These are phyloP conservation scores for Chrysina gloriosa DNA, from an alignment of 2,888 invertebrate genomes.

Conservation along the genomic window DNA sequence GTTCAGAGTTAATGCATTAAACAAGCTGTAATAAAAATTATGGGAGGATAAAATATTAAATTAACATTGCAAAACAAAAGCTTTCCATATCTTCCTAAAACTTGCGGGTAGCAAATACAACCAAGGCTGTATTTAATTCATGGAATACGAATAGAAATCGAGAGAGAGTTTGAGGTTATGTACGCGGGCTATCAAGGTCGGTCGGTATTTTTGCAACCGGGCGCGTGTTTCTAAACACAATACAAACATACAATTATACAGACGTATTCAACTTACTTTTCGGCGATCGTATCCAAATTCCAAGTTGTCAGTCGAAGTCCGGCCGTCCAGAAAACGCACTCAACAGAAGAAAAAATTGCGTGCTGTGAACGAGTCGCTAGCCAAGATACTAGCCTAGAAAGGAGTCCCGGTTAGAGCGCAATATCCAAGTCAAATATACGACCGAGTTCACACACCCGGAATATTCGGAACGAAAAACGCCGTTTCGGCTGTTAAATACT, in stretches of 20 bases:
- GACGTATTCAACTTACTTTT: conserved; percentile 52
- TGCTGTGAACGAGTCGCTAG: conserved; percentile 52
- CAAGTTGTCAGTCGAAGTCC: conserved; percentile 52
- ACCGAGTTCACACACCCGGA: conserved; percentile 45
- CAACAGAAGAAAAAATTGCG: conserved; percentile 55
- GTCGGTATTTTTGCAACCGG: conserved; percentile 11
- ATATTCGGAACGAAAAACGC: not conserved
- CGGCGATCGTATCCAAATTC: conserved; percentile 54
- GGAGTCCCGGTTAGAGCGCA: conserved; percentile 57
- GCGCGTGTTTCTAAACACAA: conserved; percentile 20
- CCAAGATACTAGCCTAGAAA: conserved; percentile 49
- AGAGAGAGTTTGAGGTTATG: conserved; percentile 35
- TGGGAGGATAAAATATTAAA: too few relatives aligned
- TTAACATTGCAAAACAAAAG: too few relatives aligned
- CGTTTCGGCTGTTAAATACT: not conserved
- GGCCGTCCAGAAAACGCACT: conserved; percentile 55
- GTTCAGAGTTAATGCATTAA: too few relatives aligned
- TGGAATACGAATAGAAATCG: too few relatives aligned
- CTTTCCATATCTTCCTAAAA: too few relatives aligned
- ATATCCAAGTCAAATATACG: conserved; percentile 58
- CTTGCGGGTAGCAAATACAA: too few relatives aligned
- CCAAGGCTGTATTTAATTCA: too few relatives aligned
- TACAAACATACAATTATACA: not conserved
- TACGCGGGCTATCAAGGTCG: conserved; percentile 11
- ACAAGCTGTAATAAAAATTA: too few relatives aligned